phyloP scores from a whole-genome alignment of 2,113 vertebrate genomes.

The Prunella himalayana region DNA sequence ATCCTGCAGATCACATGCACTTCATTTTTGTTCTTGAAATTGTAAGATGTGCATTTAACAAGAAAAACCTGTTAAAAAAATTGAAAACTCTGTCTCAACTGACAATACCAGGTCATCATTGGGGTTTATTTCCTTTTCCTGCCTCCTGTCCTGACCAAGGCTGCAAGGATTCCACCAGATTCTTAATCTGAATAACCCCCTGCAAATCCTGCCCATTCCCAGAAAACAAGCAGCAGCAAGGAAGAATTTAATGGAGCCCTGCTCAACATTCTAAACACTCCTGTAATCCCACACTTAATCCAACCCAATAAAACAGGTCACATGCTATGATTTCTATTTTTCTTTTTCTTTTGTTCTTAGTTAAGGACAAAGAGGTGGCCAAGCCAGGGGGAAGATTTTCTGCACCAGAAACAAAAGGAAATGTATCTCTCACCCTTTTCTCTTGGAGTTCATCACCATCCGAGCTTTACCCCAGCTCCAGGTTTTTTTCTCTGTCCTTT shows the following conservation, averaged over 20 bases:
- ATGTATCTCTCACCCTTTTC: not conserved
- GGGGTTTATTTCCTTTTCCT: not conserved
- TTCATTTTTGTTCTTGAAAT: not conserved
- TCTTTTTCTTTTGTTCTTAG: not conserved
- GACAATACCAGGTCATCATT: not conserved
- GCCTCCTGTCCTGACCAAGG: not conserved
- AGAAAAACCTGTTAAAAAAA: not conserved
- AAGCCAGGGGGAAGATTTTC: not conserved
- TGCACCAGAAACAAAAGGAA: not conserved
- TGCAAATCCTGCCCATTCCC: not conserved
- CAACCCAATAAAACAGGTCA: not conserved
- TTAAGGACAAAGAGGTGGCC: not conserved
- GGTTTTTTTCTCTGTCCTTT: not conserved
- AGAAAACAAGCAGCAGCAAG: not conserved
- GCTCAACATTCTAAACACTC: not conserved
- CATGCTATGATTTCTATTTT: not conserved
- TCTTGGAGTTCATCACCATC: not conserved
- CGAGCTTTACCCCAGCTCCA: not conserved
- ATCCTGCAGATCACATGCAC: not conserved
- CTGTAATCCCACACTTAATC: not conserved
- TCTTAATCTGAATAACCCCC: not conserved
- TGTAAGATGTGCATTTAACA: not conserved
- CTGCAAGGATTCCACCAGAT: not conserved
- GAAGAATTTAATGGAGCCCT: not conserved
- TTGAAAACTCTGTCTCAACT: not conserved